These are phyloP conservation scores for Ellobius talpinus DNA, from an alignment of 2,113 vertebrate species.

Conservation along the genomic window DNA sequence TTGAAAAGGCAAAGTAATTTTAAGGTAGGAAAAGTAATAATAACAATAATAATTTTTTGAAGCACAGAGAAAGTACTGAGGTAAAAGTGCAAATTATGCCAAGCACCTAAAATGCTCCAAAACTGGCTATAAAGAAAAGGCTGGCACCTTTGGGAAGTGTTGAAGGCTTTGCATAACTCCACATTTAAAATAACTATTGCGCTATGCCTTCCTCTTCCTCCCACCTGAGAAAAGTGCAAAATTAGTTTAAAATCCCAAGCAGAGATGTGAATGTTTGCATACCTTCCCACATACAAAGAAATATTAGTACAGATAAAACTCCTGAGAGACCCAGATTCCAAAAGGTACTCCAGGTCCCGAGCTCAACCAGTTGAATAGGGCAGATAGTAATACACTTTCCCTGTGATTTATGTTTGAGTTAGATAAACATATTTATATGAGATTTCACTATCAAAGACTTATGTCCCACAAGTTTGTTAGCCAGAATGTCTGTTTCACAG, in stretches of 20 bases:
- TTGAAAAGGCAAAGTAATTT: slow-evolving; percentile 55
- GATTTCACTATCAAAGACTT: background rate
- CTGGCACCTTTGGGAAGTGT: slow-evolving; percentile 52
- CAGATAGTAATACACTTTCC: background rate
- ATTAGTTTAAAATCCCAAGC: slow-evolving; percentile 66
- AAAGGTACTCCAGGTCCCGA: background rate
- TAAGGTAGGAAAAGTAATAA: slow-evolving; percentile 16
- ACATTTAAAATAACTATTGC: slow-evolving; percentile 75
- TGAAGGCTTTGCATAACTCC: slow-evolving; percentile 69
- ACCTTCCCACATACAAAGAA: slow-evolving; percentile 32
- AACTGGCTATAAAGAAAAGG: slow-evolving; percentile 48
- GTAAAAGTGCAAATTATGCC: slow-evolving; percentile 57
- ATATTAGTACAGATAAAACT: background rate
- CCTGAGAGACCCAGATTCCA: slow-evolving; percentile 39
- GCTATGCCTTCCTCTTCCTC: background rate
- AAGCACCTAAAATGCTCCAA: slow-evolving; percentile 59
- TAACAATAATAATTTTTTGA: background rate
- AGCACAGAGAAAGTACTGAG: background rate
- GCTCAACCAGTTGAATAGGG: background rate
- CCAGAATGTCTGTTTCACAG: background rate
- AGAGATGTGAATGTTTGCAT: slow-evolving; percentile 58
- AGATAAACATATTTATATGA: slow-evolving; percentile 7
- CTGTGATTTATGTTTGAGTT: slow-evolving; percentile 8
- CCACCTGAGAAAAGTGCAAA: slow-evolving; percentile 22
- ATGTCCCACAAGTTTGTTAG: background rate